Conservation (phyloP, 1,140 invertebrate species). For the Stenopsyche tienmushanensis region DNA sequence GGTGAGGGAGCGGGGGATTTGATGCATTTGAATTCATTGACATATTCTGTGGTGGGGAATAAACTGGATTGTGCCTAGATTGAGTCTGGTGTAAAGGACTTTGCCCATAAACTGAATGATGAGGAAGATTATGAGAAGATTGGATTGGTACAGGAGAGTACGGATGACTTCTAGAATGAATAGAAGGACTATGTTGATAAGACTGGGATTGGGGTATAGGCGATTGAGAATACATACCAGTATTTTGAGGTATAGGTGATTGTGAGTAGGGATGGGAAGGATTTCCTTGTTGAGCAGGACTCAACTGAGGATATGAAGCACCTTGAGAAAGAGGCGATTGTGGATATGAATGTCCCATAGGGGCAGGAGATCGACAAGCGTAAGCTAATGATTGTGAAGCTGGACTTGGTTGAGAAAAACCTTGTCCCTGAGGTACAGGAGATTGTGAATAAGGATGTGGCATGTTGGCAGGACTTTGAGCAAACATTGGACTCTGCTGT, state of each 20-base stretch:
- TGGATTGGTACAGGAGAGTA: conserved; percentile 24
- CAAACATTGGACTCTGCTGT: conserved; percentile 50
- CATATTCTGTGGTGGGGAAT: conserved; percentile 38
- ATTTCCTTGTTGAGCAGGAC: conserved; percentile 43
- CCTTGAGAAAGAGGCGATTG: conserved; percentile 44
- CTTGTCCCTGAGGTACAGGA: conserved; percentile 38
- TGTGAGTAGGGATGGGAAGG: conserved; percentile 51
- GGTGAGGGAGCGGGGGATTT: conserved; percentile 47
- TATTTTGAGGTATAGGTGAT: conserved; percentile 47
- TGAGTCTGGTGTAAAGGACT: conserved; percentile 34
- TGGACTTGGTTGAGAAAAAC: conserved; percentile 42
- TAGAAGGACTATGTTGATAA: conserved; percentile 28
- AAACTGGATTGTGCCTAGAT: conserved; percentile 5
- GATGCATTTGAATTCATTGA: conserved; percentile 25
- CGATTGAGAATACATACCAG: conserved; percentile 35
- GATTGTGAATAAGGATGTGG: conserved; percentile 41
- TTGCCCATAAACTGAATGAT: conserved; percentile 31
- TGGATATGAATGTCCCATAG: conserved; percentile 44
- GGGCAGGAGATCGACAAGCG: conserved; percentile 37
- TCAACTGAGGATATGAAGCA: conserved; percentile 48
- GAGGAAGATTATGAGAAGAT: conserved; percentile 21
- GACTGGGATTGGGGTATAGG: conserved; percentile 31
- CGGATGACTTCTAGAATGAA: conserved; percentile 28
- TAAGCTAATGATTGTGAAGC: conserved; percentile 39
- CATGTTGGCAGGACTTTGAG: conserved; percentile 49